Evolutionary conservation across 2,797 vertebrate genomes (phyloP), one percentile per base, ranked within the genome.

Genomic region (Thaleichthys pacificus): DNA sequence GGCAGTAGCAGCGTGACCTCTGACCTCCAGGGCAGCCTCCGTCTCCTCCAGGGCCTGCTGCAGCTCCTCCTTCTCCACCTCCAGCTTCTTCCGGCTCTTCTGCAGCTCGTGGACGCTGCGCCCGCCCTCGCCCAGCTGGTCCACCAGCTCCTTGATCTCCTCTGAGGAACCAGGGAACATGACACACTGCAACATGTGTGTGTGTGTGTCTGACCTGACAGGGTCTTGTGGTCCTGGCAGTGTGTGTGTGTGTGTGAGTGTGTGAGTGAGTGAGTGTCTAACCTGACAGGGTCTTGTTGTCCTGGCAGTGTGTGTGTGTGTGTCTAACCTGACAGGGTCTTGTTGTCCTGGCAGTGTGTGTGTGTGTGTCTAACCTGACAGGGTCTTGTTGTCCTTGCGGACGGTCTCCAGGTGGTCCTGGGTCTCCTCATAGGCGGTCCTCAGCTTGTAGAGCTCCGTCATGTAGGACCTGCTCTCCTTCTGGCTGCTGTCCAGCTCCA

Each of bases 81-180:
- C 90, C 69, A 93, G 56, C 30, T 89, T 94, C 86, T 93, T 93
- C 80, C 88, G 93, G 30, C 85, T 70, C 66, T 88, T 93, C 78
- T 93, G 91, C 61, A 93, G 81, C 69, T 95, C 87, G 0, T 90
- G 82, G 73, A 89, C 73, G 51, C 82, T 93, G 57, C 85, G 74
- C 28, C 90, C 90, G 83, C 91, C 90, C 28, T 91, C 89, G 0
- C 88, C 86, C 15, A 92, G 88, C 86, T 95, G 93, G 79, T 93
- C 93, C 11, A 93, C 85, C 66, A 94, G 88, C 74, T 95, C 91
- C 77, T 85, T 93, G 72, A 95, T 92, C 88, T 95, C 89, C 86
- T 95, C 91, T 90, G 79, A 80, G 76, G 11, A 60, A 21, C 57
- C n/a, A 66, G 70, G 32, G n/a, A 19, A 49, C 21, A 65, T 0